These are phyloP conservation scores for Chloroceryle aenea DNA, from an alignment of 2,113 vertebrate species.

Conservation along the genomic window DNA sequence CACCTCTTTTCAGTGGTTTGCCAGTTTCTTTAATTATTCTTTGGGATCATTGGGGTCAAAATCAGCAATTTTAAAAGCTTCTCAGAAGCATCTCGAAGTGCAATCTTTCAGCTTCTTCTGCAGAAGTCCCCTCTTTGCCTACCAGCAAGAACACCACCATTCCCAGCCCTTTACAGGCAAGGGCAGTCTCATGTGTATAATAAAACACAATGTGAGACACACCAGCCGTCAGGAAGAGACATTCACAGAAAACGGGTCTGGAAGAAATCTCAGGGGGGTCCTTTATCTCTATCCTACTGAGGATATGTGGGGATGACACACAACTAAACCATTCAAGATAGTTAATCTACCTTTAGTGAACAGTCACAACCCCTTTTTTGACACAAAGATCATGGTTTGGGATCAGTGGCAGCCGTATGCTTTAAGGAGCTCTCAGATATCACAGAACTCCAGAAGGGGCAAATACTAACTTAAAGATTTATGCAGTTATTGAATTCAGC, in stretches of 20 bases:
- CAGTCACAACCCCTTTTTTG: neutral
- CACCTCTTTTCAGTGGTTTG: neutral
- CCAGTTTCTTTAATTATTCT: slow-evolving; percentile 43
- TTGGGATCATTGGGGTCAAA: slow-evolving; percentile 22
- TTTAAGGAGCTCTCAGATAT: neutral
- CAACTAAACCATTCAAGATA: neutral
- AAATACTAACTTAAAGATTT: neutral
- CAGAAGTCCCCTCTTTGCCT: neutral
- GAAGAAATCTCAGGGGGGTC: neutral
- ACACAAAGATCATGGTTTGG: neutral
- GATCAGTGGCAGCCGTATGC: neutral
- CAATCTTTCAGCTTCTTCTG: neutral
- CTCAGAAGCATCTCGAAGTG: neutral
- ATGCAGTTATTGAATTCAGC: neutral
- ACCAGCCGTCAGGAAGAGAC: neutral
- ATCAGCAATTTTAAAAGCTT: slow-evolving; percentile 24
- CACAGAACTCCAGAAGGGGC: neutral
- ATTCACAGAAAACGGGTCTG: neutral
- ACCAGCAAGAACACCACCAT: neutral
- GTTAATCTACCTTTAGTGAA: neutral
- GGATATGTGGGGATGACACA: neutral
- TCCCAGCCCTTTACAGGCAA: neutral
- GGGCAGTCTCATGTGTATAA: neutral
- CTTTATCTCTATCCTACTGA: neutral
- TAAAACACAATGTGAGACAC: neutral